Evolutionary conservation across 2,888 invertebrate species (phyloP).

Genomic region (Vannuccia rotundouncinata): DNA sequence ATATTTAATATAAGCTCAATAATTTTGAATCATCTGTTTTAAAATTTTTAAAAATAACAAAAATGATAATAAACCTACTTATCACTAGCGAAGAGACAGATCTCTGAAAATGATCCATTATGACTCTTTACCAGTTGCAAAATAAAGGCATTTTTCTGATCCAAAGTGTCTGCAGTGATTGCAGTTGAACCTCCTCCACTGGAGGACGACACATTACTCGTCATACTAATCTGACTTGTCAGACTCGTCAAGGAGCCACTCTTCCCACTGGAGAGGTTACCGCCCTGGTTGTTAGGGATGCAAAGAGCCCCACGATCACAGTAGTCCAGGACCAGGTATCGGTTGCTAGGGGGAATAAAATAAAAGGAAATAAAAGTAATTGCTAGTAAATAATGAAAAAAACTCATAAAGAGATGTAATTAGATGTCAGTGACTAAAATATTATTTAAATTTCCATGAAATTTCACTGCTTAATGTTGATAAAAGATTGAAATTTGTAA

Average conservation of each 20-base stretch:
- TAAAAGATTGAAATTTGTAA: no score
- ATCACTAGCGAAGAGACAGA: not conserved
- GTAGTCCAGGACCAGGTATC: conserved; percentile 7
- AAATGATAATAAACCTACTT: not conserved
- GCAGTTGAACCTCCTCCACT: not conserved
- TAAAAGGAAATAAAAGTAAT: not conserved
- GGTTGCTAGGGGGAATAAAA: not conserved
- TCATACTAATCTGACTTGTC: not conserved
- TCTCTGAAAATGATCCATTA: conserved; percentile 1
- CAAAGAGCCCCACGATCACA: not conserved
- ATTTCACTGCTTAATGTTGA: no score
- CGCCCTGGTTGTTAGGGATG: not conserved
- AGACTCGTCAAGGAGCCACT: not conserved
- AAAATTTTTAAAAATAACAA: not conserved
- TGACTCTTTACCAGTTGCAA: conserved; percentile 4
- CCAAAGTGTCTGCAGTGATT: not conserved
- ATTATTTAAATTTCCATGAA: no score
- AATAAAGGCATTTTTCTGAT: not conserved
- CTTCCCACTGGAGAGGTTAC: not conserved
- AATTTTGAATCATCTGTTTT: not conserved
- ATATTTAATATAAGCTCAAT: not conserved
- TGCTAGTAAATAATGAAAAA: no score
- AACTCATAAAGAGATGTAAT: no score
- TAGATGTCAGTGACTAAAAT: no score
- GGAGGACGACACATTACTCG: not conserved